Percentiles rank a stretch among this genome's conserved stretches.
Conservation (phyloP, 2,113 vertebrate species). For the Cynoglossus semilaevis region DNA sequence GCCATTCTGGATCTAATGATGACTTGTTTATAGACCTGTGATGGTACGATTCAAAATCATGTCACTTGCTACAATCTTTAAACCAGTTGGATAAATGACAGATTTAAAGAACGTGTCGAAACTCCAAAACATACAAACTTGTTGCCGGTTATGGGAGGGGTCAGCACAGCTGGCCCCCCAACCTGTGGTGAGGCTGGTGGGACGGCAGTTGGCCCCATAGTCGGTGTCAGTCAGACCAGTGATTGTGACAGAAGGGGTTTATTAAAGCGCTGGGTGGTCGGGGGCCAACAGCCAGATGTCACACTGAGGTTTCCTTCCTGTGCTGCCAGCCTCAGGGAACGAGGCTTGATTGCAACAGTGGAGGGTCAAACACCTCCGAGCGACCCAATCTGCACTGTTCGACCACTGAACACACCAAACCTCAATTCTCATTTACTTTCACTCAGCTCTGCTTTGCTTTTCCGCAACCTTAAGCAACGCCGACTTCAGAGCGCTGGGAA, state of each 20-base stretch:
- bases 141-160: conserved; percentile 11
- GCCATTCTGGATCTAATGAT: too few species aligned
- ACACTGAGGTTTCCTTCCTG: conserved; percentile 86
- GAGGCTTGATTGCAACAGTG: conserved; percentile 73
- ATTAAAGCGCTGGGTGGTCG: conserved; percentile 81
- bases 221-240: conserved; percentile 56
- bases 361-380: conserved; percentile 61
- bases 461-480: conserved; percentile 5
- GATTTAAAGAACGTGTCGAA: too few species aligned
- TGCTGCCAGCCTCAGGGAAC: conserved; percentile 71
- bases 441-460: conserved; percentile 4
- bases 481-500: background rate
- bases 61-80: too few species aligned
- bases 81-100: too few species aligned
- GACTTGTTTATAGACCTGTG: too few species aligned
- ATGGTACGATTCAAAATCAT: too few species aligned
- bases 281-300: conserved; percentile 78
- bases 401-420: conserved; percentile 19
- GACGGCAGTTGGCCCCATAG: conserved; percentile 69
- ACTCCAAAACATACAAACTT: too few species aligned
- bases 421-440: conserved; percentile 18
- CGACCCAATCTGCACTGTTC: conserved; percentile 47
- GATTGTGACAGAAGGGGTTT: conserved; percentile 84
- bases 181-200: conserved; percentile 39
- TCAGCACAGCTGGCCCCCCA: conserved; percentile 19